Evolutionary conservation across 2,888 invertebrate genomes (phyloP).

Genomic region (Atrina japonica): DNA sequence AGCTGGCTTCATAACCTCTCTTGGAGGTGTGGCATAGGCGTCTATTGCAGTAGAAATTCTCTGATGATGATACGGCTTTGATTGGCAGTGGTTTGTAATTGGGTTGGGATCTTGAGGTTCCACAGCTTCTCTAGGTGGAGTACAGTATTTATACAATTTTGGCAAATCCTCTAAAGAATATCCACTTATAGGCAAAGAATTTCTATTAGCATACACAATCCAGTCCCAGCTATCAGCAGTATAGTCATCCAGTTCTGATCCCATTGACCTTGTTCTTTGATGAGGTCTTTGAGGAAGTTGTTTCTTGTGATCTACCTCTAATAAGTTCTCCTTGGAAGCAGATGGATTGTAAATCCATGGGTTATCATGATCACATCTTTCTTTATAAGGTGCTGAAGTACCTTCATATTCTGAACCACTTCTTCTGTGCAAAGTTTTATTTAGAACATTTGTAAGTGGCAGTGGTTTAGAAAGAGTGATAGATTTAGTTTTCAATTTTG

Average conservation of each 20-base stretch:
- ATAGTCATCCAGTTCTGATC: constrained; percentile 43
- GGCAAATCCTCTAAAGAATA: constrained; percentile 31
- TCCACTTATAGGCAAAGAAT: constrained; percentile 60
- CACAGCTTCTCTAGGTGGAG: constrained; percentile 55
- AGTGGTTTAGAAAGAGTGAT: constrained; percentile 39
- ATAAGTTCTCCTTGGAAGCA: constrained; percentile 47
- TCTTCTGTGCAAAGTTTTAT: neutral
- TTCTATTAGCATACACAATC: constrained; percentile 72
- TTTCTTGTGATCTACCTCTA: neutral
- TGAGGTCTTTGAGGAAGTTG: too few species aligned
- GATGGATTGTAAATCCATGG: constrained; percentile 63
- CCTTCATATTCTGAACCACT: neutral
- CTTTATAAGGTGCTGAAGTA: neutral
- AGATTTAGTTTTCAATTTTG: constrained; percentile 1
- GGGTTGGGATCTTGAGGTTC: constrained; percentile 25
- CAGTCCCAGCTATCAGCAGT: constrained; percentile 69
- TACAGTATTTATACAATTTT: constrained; percentile 52
- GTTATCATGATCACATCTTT: constrained; percentile 51
- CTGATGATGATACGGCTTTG: constrained; percentile 5
- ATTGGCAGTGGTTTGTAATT: constrained; percentile 4
- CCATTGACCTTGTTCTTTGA: constrained; percentile 48
- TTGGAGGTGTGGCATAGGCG: constrained; percentile 38
- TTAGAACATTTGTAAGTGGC: constrained; percentile 25
- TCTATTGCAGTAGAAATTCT: constrained; percentile 10
- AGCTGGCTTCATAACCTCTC: constrained; percentile 17